Percentiles rank a stretch among this genome's conserved stretches.
These are phyloP conservation scores for Halictus rubicundus DNA, from an alignment of 1,140 invertebrate genomes.

Conservation along the genomic window DNA sequence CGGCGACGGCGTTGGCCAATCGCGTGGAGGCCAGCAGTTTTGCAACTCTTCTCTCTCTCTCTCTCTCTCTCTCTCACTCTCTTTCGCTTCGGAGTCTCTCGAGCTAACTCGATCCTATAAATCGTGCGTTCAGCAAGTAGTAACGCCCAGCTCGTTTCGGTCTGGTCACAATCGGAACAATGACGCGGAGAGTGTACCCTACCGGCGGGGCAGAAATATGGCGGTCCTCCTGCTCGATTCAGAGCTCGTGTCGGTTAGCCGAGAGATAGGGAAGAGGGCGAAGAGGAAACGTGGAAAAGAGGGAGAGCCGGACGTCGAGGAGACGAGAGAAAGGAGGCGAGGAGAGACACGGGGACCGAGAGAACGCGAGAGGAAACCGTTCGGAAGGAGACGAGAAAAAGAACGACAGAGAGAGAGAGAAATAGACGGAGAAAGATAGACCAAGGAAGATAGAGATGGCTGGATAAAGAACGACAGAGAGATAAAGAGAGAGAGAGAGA, in stretches of 20 bases:
- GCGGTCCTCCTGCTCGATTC: constrained; percentile 62
- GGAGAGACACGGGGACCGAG: constrained; percentile 31
- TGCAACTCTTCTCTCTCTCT: constrained; percentile 51
- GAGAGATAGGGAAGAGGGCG: constrained; percentile 50
- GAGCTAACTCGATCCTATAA: constrained; percentile 60
- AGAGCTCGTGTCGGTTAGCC: constrained; percentile 50
- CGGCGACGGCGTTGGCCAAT: constrained; percentile 14
- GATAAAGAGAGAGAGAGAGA: constrained; percentile 38
- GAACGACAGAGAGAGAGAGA: constrained; percentile 22
- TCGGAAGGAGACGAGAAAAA: background rate
- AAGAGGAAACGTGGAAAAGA: constrained; percentile 46
- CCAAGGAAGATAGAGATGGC: background rate
- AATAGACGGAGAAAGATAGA: constrained; percentile 19
- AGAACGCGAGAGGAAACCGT: constrained; percentile 3
- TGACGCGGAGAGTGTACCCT: constrained; percentile 66
- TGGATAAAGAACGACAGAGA: constrained; percentile 1
- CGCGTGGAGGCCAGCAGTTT: constrained; percentile 44
- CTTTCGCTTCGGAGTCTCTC: background rate
- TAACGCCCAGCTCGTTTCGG: constrained; percentile 68
- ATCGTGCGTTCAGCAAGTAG: constrained; percentile 60
- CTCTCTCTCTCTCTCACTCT: no score
- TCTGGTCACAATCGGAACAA: constrained; percentile 69
- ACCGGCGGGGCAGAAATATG: constrained; percentile 65
- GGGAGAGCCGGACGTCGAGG: constrained; percentile 44
- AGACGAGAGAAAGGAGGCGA: constrained; percentile 31